A percentile compares a stretch with the other conserved stretches of the same genome.
Conservation (phyloP, 1,140 invertebrate species). For the Grapholita molesta region DNA sequence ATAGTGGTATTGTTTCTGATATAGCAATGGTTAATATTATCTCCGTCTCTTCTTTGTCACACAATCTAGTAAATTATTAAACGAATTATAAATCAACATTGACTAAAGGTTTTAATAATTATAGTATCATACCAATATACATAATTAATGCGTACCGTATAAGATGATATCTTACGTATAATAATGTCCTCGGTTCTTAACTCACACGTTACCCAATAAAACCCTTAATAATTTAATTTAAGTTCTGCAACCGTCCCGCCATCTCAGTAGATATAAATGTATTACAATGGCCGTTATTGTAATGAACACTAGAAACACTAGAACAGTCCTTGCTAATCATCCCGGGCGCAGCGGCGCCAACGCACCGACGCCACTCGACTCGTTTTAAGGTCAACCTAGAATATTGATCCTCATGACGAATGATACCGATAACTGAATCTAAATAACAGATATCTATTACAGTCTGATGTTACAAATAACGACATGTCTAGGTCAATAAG, state of each 20-base stretch:
- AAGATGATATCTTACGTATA: too few species aligned
- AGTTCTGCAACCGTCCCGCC: not conserved
- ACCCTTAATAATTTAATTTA: not conserved
- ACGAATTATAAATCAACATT: too few species aligned
- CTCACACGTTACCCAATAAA: not conserved
- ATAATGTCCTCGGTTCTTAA: not conserved
- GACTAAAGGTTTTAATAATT: too few species aligned
- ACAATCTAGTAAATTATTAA: too few species aligned
- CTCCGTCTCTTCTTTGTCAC: too few species aligned
- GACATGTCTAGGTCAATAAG: slow-evolving; percentile 54
- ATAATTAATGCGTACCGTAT: too few species aligned
- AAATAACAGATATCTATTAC: slow-evolving; percentile 31
- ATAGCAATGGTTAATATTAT: too few species aligned
- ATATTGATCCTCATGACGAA: slow-evolving; percentile 11
- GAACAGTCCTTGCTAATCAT: not conserved
- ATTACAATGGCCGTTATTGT: not conserved
- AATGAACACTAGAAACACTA: not conserved
- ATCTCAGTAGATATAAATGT: not conserved
- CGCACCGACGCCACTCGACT: not conserved
- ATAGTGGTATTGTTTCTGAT: too few species aligned
- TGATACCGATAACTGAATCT: slow-evolving; percentile 14
- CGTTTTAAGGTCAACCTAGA: slow-evolving; percentile 10
- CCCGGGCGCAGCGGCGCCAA: not conserved
- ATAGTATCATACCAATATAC: too few species aligned
- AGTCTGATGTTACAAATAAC: slow-evolving; percentile 34